Evolutionary conservation across 2,888 invertebrate species (phyloP).

Genomic region (Chloromyia formosa): DNA sequence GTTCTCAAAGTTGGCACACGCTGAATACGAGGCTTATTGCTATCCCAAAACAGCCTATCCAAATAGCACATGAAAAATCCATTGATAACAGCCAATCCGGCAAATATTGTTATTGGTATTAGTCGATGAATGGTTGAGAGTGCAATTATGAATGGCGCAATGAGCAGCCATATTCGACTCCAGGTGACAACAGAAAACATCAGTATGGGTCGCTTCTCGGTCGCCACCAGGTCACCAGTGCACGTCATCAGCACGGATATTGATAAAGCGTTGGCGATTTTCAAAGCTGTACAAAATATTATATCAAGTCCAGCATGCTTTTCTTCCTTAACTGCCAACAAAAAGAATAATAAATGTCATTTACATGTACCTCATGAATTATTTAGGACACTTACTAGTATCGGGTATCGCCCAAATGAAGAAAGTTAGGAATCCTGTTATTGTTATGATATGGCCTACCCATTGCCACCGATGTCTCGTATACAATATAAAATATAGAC

Average conservation of each 20-base stretch:
- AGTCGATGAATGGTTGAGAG: slow-evolving; percentile 57
- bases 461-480: slow-evolving; percentile 61
- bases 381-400: slow-evolving; percentile 53
- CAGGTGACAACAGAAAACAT: slow-evolving; percentile 59
- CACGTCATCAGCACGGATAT: slow-evolving; percentile 62
- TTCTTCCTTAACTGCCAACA: slow-evolving; percentile 54
- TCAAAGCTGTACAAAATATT: slow-evolving; percentile 59
- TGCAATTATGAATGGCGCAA: slow-evolving; percentile 58
- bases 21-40: slow-evolving; percentile 55
- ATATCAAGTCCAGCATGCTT: slow-evolving; percentile 59
- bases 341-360: no score
- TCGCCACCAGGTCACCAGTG: slow-evolving; percentile 60
- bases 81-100: slow-evolving; percentile 58
- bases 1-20: slow-evolving; percentile 59
- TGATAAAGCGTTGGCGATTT: slow-evolving; percentile 60
- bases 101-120: slow-evolving; percentile 59
- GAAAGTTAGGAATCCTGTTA: slow-evolving; percentile 57
- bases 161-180: slow-evolving; percentile 58
- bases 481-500: slow-evolving; percentile 60
- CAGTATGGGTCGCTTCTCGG: slow-evolving; percentile 55
- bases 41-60: slow-evolving; percentile 59
- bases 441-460: slow-evolving; percentile 59
- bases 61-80: slow-evolving; percentile 58
- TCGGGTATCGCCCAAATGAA: slow-evolving; percentile 60
- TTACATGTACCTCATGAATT: neutral